These are phyloP conservation scores for Poecilia latipinna DNA, from an alignment of 2,113 vertebrate genomes.

Conservation along the genomic window DNA sequence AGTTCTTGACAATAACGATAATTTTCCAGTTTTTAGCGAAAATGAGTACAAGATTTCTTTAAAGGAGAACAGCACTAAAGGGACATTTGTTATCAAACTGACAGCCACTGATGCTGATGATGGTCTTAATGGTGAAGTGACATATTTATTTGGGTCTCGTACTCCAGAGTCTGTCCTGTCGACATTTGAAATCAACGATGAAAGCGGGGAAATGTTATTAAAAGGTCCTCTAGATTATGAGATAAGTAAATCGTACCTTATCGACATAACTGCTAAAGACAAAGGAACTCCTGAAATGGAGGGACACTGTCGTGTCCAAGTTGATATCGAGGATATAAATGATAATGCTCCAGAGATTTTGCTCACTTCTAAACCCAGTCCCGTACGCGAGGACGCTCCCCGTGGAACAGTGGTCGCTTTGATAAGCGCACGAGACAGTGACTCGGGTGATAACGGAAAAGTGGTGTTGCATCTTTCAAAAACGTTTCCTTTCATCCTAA, in stretches of 20 bases:
- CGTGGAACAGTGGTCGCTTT: slow-evolving; percentile 74
- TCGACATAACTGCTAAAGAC: slow-evolving; percentile 74
- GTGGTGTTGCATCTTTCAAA: slow-evolving; percentile 42
- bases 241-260: slow-evolving; percentile 1
- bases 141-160: slow-evolving; percentile 72
- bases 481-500: slow-evolving; percentile 48
- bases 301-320: slow-evolving; percentile 69
- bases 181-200: slow-evolving; percentile 66
- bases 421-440: slow-evolving; percentile 54
- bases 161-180: slow-evolving; percentile 46
- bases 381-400: slow-evolving; percentile 61
- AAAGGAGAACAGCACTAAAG: slow-evolving; percentile 48
- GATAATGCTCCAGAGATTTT: slow-evolving; percentile 77
- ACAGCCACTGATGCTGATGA: slow-evolving; percentile 69
- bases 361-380: slow-evolving; percentile 65
- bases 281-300: slow-evolving; percentile 71
- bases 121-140: slow-evolving; percentile 81
- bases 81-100: slow-evolving; percentile 21
- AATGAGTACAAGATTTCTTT: slow-evolving; percentile 44
- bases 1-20: slow-evolving; percentile 86
- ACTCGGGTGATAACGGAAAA: slow-evolving; percentile 67
- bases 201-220: slow-evolving; percentile 79
- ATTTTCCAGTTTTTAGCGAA: slow-evolving; percentile 82
- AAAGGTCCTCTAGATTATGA: slow-evolving; percentile 70
- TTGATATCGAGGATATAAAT: slow-evolving; percentile 71